Percentiles rank a stretch among this genome's conserved stretches.
These are phyloP conservation scores for Hypolimnas misippus DNA, from an alignment of 2,888 invertebrate genomes.

Conservation along the genomic window DNA sequence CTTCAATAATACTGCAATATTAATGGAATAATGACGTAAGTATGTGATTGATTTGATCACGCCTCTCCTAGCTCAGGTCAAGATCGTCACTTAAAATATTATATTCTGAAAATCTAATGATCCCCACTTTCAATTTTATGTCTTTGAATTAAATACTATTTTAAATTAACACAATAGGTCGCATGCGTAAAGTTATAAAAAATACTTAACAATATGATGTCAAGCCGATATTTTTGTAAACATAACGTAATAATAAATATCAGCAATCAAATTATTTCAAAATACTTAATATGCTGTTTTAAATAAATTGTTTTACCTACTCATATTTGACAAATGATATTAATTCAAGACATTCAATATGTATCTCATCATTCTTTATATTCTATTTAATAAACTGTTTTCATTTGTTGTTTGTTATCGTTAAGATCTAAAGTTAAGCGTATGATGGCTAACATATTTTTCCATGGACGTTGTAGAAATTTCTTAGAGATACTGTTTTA, in stretches of 20 bases:
- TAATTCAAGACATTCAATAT: too few relatives aligned
- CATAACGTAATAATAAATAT: background rate
- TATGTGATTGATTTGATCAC: conserved; percentile 52
- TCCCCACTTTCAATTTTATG: background rate
- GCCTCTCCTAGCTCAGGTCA: conserved; percentile 50
- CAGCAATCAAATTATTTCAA: background rate
- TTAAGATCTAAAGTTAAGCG: too few relatives aligned
- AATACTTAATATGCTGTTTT: too few relatives aligned
- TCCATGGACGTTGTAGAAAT: too few relatives aligned
- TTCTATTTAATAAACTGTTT: too few relatives aligned
- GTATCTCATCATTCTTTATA: too few relatives aligned
- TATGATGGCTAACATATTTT: too few relatives aligned
- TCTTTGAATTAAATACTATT: conserved; percentile 9
- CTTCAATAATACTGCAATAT: conserved; percentile 36
- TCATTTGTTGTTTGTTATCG: too few relatives aligned
- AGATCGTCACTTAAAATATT: conserved; percentile 46
- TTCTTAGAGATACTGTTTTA: too few relatives aligned
- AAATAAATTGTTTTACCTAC: background rate
- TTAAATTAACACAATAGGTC: background rate
- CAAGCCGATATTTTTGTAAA: background rate
- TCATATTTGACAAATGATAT: background rate
- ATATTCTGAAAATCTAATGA: conserved; percentile 10
- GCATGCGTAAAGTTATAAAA: background rate
- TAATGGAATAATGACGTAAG: conserved; percentile 47
- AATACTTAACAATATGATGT: background rate